Evolutionary conservation across 2,113 vertebrate genomes (phyloP).

Genomic region (Murina feae): DNA sequence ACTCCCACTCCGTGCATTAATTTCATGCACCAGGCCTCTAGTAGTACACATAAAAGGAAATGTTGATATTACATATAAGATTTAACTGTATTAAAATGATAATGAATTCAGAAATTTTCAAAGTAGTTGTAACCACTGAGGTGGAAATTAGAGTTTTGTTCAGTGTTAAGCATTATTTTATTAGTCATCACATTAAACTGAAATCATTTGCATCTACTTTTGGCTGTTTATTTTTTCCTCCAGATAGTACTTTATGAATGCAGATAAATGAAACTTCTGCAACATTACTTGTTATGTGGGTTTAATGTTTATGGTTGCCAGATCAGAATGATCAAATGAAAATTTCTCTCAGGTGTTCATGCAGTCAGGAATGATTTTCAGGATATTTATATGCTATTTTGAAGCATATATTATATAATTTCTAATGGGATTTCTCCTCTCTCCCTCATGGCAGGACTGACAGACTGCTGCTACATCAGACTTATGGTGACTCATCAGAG

Average conservation of each 20-base stretch:
- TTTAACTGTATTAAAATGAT: not conserved
- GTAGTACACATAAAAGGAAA: not conserved
- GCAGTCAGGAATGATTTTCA: not conserved
- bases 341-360: not conserved
- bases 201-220: not conserved
- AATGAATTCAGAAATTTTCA: slow-evolving; percentile 19
- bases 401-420: not conserved
- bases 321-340: not conserved
- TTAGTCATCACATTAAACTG: not conserved
- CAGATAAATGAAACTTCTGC: not conserved
- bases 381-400: not conserved
- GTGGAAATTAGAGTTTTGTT: not conserved
- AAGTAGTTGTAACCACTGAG: not conserved
- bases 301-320: not conserved
- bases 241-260: not conserved
- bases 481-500: not conserved
- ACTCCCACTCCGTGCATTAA: too few relatives aligned
- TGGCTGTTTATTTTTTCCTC: not conserved
- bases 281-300: not conserved
- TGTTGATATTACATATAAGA: not conserved
- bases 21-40: too few relatives aligned
- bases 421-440: not conserved
- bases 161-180: not conserved
- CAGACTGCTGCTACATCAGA: not conserved
- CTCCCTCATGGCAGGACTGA: not conserved